Evolutionary conservation across 35 echinoderm and acorn worm species (phyloP), one percentile per base, ranked within the genome.

Genomic region (Ophioderma brevispina): DNA sequence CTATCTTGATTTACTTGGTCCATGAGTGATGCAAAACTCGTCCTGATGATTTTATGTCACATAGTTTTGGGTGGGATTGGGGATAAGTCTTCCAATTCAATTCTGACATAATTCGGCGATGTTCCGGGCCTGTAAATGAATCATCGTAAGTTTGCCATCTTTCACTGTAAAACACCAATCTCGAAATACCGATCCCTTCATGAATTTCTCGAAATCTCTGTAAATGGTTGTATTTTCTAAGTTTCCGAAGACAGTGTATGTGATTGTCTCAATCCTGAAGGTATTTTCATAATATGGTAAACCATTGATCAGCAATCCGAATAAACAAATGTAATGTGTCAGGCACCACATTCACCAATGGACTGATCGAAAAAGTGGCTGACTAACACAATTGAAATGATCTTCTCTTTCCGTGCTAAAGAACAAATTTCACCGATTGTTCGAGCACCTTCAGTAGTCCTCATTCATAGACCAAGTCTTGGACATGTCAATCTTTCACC

Each of bases 381-480:
- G 40, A 30, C 33, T 11, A 35, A 88, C 56, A 89, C 92, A 93
- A 37, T 40, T 77, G 32, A 84, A 93, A 10, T 82, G 4, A 46
- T 46, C 17, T 46, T 17, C 5, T 46, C 17, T 46, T 46, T 46
- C 17, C 41, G 5, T 46, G 41, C 41, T 8, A 46, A 17, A 46
- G 4, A 8, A 17, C 41, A 8, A 17, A 46, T 46, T 17, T 46
- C 41, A 4, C 17, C 5, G 41, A 46, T 46, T 46, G 41, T 46
- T 17, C 41, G 41, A 46, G 41, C 41, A 46, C 41, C 41, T 46
- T 46, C 17, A 8, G 41, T 8, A 46, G n/a, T 8, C 41, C 80
- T 89, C 70, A 38, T 40, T 86, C 86, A 94, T 94, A 33, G 92
- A 89, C 92, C 87, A 94, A 40, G 46, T 55, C 55, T 94, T 94